Conservation (phyloP, 2,797 vertebrate species). For the Helarctos malayanus region DNA sequence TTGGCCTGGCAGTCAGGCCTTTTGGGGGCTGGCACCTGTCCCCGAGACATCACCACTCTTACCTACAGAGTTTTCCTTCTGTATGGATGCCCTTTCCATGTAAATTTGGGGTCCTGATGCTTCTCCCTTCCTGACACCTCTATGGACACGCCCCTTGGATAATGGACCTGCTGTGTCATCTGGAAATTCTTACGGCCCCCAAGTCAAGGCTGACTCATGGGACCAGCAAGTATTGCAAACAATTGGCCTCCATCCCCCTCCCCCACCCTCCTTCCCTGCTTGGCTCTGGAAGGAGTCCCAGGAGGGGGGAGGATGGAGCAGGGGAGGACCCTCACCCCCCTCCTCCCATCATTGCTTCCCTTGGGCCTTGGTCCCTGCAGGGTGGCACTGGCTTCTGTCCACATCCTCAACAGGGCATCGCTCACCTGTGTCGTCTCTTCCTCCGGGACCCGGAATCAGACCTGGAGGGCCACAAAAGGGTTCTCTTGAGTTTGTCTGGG, state of each 20-base stretch:
- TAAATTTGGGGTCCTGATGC: neutral
- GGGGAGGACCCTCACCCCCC: neutral
- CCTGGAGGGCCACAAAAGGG: constrained; percentile 87
- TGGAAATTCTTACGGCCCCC: neutral
- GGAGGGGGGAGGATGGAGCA: neutral
- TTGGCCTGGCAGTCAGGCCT: neutral
- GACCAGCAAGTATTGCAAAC: neutral
- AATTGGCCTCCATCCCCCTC: neutral
- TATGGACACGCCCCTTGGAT: neutral
- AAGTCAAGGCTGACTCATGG: neutral
- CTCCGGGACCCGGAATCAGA: constrained; percentile 96
- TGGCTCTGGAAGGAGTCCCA: neutral
- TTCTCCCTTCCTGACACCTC: neutral
- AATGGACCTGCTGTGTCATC: neutral
- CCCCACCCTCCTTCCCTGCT: neutral
- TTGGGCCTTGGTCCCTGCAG: neutral
- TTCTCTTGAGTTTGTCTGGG: constrained; percentile 20
- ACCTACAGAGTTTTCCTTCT: neutral
- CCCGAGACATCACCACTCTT: neutral
- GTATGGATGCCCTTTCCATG: neutral
- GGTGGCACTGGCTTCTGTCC: neutral
- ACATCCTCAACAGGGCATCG: neutral
- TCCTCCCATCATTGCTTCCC: neutral
- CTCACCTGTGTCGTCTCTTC: constrained; percentile 97
- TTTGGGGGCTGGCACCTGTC: neutral